Percentiles rank a stretch among this genome's conserved stretches.
Evolutionary conservation across 2,888 invertebrate genomes (phyloP).

Genomic region (Polyommatus iphigenia): DNA sequence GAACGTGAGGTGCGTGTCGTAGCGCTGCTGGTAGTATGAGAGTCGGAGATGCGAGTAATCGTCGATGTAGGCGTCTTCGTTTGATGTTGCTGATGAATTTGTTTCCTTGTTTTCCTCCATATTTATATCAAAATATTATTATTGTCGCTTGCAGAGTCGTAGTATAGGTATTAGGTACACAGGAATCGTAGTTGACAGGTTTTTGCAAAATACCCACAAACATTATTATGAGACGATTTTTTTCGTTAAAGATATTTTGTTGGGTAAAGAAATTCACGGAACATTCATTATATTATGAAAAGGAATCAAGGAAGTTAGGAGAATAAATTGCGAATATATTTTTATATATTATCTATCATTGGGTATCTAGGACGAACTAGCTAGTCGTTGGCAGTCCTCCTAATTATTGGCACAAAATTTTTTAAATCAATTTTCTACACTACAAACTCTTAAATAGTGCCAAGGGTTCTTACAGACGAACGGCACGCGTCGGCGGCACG

Average conservation of each 20-base stretch:
- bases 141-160: not conserved
- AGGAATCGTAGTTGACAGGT: not conserved
- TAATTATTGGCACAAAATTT: no score
- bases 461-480: no score
- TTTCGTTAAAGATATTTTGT: not conserved
- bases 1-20: slow-evolving; percentile 34
- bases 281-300: no score
- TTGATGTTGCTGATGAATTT: slow-evolving; percentile 34
- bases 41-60: slow-evolving; percentile 61
- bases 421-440: no score
- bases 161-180: not conserved
- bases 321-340: no score
- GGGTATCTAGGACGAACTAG: no score
- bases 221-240: not conserved
- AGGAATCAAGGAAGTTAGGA: no score
- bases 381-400: no score
- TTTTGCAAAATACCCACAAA: not conserved
- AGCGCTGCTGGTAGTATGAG: slow-evolving; percentile 53
- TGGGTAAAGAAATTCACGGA: not conserved
- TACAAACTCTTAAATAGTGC: no score
- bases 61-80: slow-evolving; percentile 49
- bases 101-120: slow-evolving; percentile 35
- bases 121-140: not conserved
- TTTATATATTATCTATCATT: no score
- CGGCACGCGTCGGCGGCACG: no score